Evolutionary conservation across 1,140 invertebrate species (phyloP).

Genomic region (Periplaneta americana): DNA sequence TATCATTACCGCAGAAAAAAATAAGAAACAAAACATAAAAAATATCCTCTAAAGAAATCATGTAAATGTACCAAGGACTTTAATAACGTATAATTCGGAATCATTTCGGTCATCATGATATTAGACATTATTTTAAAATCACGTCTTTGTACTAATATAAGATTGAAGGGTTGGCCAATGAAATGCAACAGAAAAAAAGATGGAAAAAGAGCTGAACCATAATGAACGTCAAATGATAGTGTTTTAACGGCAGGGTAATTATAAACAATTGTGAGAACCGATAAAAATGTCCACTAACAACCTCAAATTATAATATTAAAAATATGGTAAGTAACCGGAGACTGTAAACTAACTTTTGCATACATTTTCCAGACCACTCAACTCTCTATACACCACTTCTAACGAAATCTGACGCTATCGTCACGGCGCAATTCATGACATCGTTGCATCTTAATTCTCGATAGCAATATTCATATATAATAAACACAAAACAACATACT

Average conservation of each 20-base stretch:
- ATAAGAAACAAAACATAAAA: background rate
- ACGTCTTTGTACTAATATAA: constrained; percentile 1
- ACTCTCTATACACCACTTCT: background rate
- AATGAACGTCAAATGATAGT: background rate
- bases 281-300: background rate
- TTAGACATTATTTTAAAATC: constrained; percentile 10
- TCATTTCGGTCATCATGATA: constrained; percentile 11
- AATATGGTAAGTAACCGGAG: background rate
- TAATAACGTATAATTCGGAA: constrained; percentile 14
- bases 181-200: background rate
- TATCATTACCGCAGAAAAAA: constrained; percentile 2
- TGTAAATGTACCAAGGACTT: constrained; percentile 14
- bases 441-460: background rate
- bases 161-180: background rate
- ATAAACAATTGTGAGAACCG: background rate
- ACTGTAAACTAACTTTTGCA: background rate
- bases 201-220: background rate
- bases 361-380: background rate
- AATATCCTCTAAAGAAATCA: background rate
- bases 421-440: background rate
- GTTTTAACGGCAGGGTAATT: background rate
- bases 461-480: too few species aligned
- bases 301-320: background rate
- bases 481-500: too few species aligned
- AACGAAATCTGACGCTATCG: background rate